Conservation (phyloP, 2,888 invertebrate genomes). For the Aleiodes leptofemur region DNA sequence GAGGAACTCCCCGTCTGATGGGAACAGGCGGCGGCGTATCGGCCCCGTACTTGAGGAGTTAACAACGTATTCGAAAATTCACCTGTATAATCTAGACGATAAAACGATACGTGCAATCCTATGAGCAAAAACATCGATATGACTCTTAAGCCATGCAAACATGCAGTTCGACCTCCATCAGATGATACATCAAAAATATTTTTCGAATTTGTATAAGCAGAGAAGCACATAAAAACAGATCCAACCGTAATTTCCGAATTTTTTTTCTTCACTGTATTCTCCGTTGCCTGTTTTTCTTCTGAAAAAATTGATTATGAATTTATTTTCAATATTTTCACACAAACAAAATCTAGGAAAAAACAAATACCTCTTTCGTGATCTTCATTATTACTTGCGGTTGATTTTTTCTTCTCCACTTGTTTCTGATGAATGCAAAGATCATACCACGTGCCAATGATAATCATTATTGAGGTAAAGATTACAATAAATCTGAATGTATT, state of each 20-base stretch:
- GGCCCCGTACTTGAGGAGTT: no score
- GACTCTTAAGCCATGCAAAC: slow-evolving; percentile 77
- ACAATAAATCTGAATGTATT: slow-evolving; percentile 60
- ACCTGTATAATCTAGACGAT: slow-evolving; percentile 71
- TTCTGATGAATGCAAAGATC: slow-evolving; percentile 66
- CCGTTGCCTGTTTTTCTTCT: no score
- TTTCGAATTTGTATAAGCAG: slow-evolving; percentile 75
- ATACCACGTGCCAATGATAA: slow-evolving; percentile 69
- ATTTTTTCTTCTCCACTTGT: slow-evolving; percentile 47
- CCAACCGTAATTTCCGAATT: slow-evolving; percentile 50
- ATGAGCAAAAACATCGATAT: slow-evolving; percentile 79
- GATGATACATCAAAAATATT: slow-evolving; percentile 72
- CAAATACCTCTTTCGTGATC: neutral
- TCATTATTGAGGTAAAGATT: slow-evolving; percentile 58
- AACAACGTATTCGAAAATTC: no score
- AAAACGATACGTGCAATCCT: slow-evolving; percentile 76
- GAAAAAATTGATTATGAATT: no score
- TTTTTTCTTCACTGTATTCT: no score
- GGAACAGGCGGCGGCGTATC: no score
- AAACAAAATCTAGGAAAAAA: no score
- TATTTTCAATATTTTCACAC: no score
- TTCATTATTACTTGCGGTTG: slow-evolving; percentile 56
- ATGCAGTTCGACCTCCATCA: slow-evolving; percentile 68
- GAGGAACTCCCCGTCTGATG: no score
- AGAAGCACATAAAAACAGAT: slow-evolving; percentile 75